Evolutionary conservation across 2,888 invertebrate species (phyloP).

Genomic region (Flexamia atlantica): DNA sequence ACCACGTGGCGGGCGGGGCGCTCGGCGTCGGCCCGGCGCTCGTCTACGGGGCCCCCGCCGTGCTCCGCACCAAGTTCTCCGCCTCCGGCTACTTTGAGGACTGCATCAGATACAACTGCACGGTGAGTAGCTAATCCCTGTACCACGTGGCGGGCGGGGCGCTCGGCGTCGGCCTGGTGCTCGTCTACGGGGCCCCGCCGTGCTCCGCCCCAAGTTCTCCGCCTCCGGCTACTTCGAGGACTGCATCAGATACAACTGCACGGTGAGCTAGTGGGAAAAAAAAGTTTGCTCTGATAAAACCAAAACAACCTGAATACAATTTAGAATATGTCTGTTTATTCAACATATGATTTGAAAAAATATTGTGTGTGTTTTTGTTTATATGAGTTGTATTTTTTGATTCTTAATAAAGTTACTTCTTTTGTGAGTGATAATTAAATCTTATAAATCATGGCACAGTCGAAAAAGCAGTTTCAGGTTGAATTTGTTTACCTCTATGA

Average conservation of each 20-base stretch:
- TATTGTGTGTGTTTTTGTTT: too few relatives aligned
- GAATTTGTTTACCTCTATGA: too few relatives aligned
- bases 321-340: too few relatives aligned
- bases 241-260: constrained; percentile 92
- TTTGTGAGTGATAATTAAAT: too few relatives aligned
- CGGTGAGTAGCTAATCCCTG: constrained; percentile 90
- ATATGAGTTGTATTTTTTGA: too few relatives aligned
- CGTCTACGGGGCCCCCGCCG: constrained; percentile 87
- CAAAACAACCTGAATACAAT: too few relatives aligned
- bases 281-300: too few relatives aligned
- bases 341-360: too few relatives aligned
- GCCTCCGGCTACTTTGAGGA: constrained; percentile 96
- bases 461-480: too few relatives aligned
- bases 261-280: too few relatives aligned
- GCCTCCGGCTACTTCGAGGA: constrained; percentile 96
- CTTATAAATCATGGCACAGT: too few relatives aligned
- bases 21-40: constrained; percentile 88
- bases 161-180: constrained; percentile 87
- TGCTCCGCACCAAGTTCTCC: constrained; percentile 92
- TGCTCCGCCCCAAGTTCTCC: constrained; percentile 92
- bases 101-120: constrained; percentile 92
- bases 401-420: too few relatives aligned
- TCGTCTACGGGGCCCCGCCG: constrained; percentile 88
- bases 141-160: constrained; percentile 97
- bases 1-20: constrained; percentile 96